Conservation (phyloP, 2,797 vertebrate genomes). For the Tokudaia tokunoshimensis region DNA sequence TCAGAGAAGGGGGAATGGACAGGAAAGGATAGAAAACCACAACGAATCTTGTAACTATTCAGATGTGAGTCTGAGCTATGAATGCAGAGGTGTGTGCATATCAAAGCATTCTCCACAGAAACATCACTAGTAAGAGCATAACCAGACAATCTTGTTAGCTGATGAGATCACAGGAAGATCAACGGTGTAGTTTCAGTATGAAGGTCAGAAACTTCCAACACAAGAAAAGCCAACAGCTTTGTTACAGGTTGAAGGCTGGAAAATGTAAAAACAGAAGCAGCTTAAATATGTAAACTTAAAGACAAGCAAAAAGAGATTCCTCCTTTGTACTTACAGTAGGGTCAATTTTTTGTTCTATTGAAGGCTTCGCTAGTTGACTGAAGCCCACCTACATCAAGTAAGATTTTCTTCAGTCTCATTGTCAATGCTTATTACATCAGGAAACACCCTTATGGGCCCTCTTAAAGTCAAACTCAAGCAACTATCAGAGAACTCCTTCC, state of each 20-base stretch:
- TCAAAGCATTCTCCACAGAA: not conserved
- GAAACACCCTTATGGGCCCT: not conserved
- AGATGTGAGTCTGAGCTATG: not conserved
- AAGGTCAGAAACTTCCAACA: not conserved
- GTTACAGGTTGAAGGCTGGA: not conserved
- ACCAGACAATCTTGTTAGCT: not conserved
- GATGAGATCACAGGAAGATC: not conserved
- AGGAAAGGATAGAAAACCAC: not conserved
- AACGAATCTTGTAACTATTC: not conserved
- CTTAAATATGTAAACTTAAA: not conserved
- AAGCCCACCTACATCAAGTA: not conserved
- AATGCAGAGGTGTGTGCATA: not conserved
- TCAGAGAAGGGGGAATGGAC: not conserved
- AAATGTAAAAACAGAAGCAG: not conserved
- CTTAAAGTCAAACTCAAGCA: not conserved
- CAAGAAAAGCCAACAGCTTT: not conserved
- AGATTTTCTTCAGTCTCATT: not conserved
- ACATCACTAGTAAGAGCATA: not conserved
- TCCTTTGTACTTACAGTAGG: fast-evolving
- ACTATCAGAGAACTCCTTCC: not conserved
- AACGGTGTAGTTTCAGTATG: not conserved
- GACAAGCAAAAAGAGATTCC: not conserved
- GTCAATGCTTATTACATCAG: not conserved
- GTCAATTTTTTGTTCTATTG: not conserved
- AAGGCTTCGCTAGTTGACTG: not conserved